Conservation (phyloP, 1,140 invertebrate species). For the Chionoecetes opilio region DNA sequence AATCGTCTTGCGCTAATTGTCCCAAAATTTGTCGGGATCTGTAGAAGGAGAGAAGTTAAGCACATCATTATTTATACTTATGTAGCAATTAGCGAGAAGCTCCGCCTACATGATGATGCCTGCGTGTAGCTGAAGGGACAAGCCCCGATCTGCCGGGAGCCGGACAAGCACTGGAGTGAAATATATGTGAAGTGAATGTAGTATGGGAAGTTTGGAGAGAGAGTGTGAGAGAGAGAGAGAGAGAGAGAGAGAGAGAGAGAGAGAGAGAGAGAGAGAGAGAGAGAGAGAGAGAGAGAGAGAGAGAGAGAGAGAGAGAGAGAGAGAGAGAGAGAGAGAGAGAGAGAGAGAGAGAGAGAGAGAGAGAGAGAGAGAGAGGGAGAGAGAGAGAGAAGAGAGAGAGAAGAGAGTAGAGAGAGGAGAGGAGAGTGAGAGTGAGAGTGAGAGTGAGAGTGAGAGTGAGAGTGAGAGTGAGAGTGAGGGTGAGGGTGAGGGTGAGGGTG, state of each 20-base stretch:
- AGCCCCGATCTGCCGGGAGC: neutral
- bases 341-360: neutral
- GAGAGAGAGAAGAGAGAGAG: neutral
- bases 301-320: neutral
- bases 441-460: neutral
- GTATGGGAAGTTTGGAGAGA: neutral
- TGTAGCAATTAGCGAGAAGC: neutral
- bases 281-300: neutral
- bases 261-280: neutral
- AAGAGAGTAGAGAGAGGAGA: neutral
- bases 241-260: neutral
- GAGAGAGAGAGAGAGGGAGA: neutral
- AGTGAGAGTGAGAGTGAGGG: neutral
- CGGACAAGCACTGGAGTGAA: neutral
- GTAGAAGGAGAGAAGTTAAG: neutral
- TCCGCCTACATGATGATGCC: neutral
- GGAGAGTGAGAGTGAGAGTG: neutral
- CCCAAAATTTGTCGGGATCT: conserved; percentile 14
- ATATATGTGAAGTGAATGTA: neutral
- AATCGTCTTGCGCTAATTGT: conserved; percentile 1
- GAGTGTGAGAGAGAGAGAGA: neutral
- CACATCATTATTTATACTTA: neutral
- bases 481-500: too few relatives aligned
- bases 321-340: neutral
- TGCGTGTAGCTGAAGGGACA: neutral